phyloP scores from a whole-genome alignment of 1,140 invertebrate species.

The Chionoecetes opilio region DNA sequence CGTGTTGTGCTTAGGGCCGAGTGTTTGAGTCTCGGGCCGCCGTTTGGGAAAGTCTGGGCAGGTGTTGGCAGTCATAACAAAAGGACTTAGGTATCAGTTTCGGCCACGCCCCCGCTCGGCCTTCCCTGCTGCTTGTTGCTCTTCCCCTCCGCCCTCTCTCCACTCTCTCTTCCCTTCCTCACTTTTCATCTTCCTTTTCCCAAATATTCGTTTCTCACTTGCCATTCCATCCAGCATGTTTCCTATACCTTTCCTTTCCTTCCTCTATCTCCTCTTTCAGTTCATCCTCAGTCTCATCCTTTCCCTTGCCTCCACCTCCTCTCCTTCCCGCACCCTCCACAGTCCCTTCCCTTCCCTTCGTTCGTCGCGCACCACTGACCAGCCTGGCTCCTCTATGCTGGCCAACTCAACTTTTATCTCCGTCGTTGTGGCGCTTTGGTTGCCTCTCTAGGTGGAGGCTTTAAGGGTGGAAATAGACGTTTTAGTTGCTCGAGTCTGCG shows the following conservation, averaged over 20 bases:
- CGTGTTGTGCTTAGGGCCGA: slow-evolving; percentile 5
- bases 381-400: neutral
- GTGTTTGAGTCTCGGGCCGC: slow-evolving; percentile 8
- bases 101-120: neutral
- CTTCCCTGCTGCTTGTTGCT: neutral
- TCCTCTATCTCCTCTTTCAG: no score
- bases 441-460: no score
- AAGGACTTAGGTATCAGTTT: neutral
- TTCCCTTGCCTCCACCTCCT: no score
- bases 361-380: neutral
- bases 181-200: neutral
- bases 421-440: neutral
- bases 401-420: neutral
- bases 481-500: neutral
- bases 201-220: no score
- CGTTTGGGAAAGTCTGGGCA: neutral
- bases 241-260: no score
- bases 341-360: neutral
- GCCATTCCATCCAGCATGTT: no score
- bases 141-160: no score
- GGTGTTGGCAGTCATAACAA: slow-evolving; percentile 28
- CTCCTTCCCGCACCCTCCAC: no score
- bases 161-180: neutral
- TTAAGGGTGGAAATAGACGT: neutral
- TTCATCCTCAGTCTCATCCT: no score